Base-by-base conservation (phyloP, 2,113 vertebrate species). In the Nibea albiflora region DNA sequence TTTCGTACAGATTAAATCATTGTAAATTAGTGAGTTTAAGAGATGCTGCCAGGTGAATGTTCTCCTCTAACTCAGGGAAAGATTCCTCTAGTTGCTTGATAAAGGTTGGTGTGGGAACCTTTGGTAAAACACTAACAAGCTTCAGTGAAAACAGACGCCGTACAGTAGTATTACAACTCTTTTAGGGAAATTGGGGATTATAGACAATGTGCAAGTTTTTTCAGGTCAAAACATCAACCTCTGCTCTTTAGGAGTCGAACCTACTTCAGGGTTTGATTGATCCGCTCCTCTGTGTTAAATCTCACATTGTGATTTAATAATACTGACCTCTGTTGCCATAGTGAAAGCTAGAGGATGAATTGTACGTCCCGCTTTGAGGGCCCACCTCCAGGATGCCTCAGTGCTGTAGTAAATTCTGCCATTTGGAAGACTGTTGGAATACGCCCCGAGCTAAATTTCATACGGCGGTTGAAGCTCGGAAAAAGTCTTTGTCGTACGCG, bases 261-360 rank as follows among this genome's bases (percentile, higher is more conserved):
- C 22, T 63, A 16, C 53, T 54, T 76, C 47, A 63, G 78, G 73
- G 44, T 62, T 66, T 64, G 19, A 56, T 53, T 62, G 56, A 60
- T 24, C 22, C 62, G 26, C 50, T 61, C 15, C 35, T 35, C 28
- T 8, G 11, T 66, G 52, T 26, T 68, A 35, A 50, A 44, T 70
- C 14, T 46, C 22, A 22, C 24, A 47, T 26, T 71, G 46, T 50
- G 71, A 53, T 70, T 73, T 64, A 46, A 68, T 64, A 35, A 57
- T 58, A 44, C 68, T 52, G 22, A 47, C 53, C 57, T 53, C 49
- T 63, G 58, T 49, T 75, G 64, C 65, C 35, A 49, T 46, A 58
- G 76, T 69, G 72, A 80, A 76, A 70, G 61, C 83, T 46, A 44
- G 54, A 73, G 28, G 28, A 73, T 62, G 12, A 61, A 35, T 49